Percentiles rank a stretch among this genome's conserved stretches.
phyloP scores from a whole-genome alignment of 2,888 invertebrate species.

The Drosophila picticornis region DNA sequence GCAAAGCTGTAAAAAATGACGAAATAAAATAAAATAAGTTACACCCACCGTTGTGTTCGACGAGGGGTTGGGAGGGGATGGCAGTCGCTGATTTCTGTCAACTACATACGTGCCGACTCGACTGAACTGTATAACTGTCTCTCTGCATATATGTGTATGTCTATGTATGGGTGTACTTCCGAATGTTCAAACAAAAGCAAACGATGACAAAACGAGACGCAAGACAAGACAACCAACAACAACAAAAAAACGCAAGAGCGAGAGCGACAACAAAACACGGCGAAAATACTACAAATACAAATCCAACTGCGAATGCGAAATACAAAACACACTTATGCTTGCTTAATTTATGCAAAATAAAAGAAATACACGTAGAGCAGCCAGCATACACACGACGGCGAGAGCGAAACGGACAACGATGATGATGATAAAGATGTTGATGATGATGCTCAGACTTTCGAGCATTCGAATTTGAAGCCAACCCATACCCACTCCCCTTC shows the following conservation, averaged over 20 bases:
- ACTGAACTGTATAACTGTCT: constrained; percentile 37
- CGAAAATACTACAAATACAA: constrained; percentile 44
- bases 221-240: constrained; percentile 26
- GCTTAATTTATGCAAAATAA: constrained; percentile 80
- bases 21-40: constrained; percentile 61
- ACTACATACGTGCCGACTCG: constrained; percentile 22
- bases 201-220: constrained; percentile 54
- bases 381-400: constrained; percentile 5
- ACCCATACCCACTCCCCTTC: constrained; percentile 37
- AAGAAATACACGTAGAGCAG: constrained; percentile 70
- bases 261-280: constrained; percentile 29
- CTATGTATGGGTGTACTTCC: constrained; percentile 51
- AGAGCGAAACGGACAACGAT: constrained; percentile 4
- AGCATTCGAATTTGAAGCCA: constrained; percentile 64
- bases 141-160: constrained; percentile 28
- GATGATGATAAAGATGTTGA: constrained; percentile 4
- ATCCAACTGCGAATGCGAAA: constrained; percentile 59
- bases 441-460: constrained; percentile 30
- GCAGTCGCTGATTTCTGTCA: constrained; percentile 52
- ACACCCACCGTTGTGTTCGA: constrained; percentile 43
- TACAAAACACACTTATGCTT: constrained; percentile 77
- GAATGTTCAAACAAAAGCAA: constrained; percentile 72
- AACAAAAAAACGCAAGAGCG: constrained; percentile 16
- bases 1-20: constrained; percentile 9
- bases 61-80: not conserved